Percentiles rank a stretch among this genome's conserved stretches.
phyloP scores from a whole-genome alignment of 2,888 invertebrate species.

The Diogma glabrata region DNA sequence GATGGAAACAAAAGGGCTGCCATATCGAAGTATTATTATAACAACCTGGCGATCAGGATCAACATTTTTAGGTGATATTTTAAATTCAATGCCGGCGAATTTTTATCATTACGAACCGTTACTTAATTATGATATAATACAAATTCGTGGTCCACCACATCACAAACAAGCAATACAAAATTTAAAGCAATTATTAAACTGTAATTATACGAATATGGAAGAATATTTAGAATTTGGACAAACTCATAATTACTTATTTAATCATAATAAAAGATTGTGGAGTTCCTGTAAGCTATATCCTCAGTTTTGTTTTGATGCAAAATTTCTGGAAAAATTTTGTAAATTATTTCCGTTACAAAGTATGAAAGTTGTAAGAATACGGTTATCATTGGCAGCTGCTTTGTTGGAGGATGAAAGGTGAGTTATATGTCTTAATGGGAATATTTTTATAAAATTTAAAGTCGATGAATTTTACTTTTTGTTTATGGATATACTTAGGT shows the following conservation, averaged over 20 bases:
- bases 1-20: conserved; percentile 56
- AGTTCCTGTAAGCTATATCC: conserved; percentile 58
- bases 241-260: conserved; percentile 66
- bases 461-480: too few relatives aligned
- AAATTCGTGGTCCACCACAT: conserved; percentile 63
- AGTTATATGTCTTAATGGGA: too few relatives aligned
- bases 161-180: conserved; percentile 54
- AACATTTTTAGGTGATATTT: conserved; percentile 75
- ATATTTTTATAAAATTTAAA: too few relatives aligned
- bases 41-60: conserved; percentile 90
- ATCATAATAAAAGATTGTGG: conserved; percentile 77
- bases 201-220: conserved; percentile 62
- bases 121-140: conserved; percentile 68
- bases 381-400: conserved; percentile 58
- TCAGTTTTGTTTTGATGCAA: conserved; percentile 53
- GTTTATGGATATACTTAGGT: too few relatives aligned
- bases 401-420: conserved; percentile 60
- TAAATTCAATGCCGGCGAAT: conserved; percentile 74
- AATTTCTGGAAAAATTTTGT: conserved; percentile 68
- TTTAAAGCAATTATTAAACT: conserved; percentile 60
- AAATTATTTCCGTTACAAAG: conserved; percentile 77
- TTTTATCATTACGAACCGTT: conserved; percentile 87
- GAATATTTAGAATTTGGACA: conserved; percentile 69
- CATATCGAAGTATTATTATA: conserved; percentile 63
- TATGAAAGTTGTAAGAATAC: conserved; percentile 73